Percentiles rank a stretch among this genome's conserved stretches.
Conservation (phyloP, 1,140 invertebrate species). For the Anoplolepis gracilipes region DNA sequence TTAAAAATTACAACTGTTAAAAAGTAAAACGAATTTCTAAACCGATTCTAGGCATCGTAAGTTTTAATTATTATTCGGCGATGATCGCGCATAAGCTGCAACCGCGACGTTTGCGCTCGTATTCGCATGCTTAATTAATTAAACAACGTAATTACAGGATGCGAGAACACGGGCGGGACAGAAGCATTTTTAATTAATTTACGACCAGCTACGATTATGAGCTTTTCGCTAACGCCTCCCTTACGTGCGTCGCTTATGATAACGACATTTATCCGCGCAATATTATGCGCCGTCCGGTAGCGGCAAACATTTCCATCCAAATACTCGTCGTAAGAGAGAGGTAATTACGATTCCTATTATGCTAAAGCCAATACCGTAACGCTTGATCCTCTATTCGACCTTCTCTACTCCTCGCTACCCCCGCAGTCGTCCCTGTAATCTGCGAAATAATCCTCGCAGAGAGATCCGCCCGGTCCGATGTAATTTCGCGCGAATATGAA, state of each 20-base stretch:
- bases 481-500: conserved; percentile 66
- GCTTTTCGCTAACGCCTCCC: conserved; percentile 35
- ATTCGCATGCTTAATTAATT: conserved; percentile 54
- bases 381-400: neutral
- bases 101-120: conserved; percentile 15
- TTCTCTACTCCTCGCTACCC: neutral
- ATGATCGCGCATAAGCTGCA: conserved; percentile 37
- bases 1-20: conserved; percentile 44
- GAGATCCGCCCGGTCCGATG: conserved; percentile 44
- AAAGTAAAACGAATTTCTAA: conserved; percentile 24
- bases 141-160: conserved; percentile 44
- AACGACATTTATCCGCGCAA: neutral
- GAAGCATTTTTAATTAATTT: conserved; percentile 57
- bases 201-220: conserved; percentile 34
- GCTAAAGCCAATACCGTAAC: conserved; percentile 51
- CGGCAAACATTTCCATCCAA: conserved; percentile 15
- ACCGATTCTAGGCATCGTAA: conserved; percentile 30
- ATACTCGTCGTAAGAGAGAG: conserved; percentile 29
- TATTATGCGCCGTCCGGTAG: conserved; percentile 19
- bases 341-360: conserved; percentile 54
- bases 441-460: conserved; percentile 35
- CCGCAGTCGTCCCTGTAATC: neutral
- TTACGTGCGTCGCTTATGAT: conserved; percentile 18
- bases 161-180: neutral
- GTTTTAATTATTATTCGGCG: conserved; percentile 52